Percentiles rank a stretch among this genome's conserved stretches.
phyloP scores from a whole-genome alignment of 2,797 vertebrate species.

The Tenualosa thibaudeaui region DNA sequence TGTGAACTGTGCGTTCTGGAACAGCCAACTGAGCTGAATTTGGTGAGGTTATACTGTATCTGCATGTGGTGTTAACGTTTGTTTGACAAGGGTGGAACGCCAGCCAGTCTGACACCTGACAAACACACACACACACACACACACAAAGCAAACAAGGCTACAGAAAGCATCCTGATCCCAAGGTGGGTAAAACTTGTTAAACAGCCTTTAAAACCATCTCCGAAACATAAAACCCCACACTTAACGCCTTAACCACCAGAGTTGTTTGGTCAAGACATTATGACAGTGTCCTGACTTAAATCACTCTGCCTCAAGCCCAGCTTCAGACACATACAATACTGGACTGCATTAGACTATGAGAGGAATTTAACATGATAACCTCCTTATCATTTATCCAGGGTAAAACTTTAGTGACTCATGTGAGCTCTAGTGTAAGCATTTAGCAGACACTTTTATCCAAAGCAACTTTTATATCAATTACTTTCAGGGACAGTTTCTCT shows the following conservation, averaged over 20 bases:
- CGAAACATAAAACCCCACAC: background rate
- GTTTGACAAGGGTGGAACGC: constrained; percentile 17
- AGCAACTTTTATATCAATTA: too few relatives aligned
- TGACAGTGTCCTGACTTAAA: too few relatives aligned
- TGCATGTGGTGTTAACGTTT: background rate
- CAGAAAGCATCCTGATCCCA: background rate
- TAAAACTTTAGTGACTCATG: too few relatives aligned
- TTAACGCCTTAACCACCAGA: background rate
- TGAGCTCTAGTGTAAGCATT: too few relatives aligned
- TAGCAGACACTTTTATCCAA: too few relatives aligned
- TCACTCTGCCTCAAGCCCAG: too few relatives aligned
- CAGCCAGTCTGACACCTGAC: background rate
- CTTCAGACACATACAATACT: background rate
- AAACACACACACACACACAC: constrained; percentile 9
- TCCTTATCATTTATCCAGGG: too few relatives aligned
- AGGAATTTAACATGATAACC: too few relatives aligned
- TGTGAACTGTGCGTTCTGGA: background rate
- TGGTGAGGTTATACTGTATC: background rate
- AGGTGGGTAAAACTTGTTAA: background rate
- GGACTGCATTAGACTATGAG: background rate
- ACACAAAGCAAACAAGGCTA: background rate
- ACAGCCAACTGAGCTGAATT: background rate
- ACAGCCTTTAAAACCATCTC: background rate
- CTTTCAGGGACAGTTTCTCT: too few relatives aligned
- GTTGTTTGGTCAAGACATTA: background rate